Conservation (phyloP, 1,140 invertebrate genomes). For the Schlechtendalia chinensis region DNA sequence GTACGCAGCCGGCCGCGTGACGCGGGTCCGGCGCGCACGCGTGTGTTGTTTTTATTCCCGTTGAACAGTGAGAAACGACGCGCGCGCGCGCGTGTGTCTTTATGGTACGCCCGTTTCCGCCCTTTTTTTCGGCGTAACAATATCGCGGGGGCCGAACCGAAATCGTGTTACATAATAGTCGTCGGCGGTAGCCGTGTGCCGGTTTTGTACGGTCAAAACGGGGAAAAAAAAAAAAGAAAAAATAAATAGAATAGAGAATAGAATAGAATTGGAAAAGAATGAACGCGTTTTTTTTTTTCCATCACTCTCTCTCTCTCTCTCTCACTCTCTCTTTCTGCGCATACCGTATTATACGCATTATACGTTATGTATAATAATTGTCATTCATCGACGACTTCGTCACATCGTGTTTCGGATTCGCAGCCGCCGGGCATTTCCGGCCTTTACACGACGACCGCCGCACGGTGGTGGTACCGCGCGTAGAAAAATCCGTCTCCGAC, state of each 20-base stretch:
- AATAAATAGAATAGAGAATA: slow-evolving; percentile 12
- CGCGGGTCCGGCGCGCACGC: too few relatives aligned
- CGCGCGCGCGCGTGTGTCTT: slow-evolving; percentile 1
- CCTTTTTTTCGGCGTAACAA: slow-evolving; percentile 46
- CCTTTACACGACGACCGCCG: slow-evolving; percentile 24
- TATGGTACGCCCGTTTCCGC: slow-evolving; percentile 45
- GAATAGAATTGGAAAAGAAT: neutral
- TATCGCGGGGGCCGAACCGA: slow-evolving; percentile 48
- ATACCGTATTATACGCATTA: too few relatives aligned
- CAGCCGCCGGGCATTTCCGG: slow-evolving; percentile 46
- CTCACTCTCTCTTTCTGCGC: neutral
- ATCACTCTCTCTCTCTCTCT: too few relatives aligned
- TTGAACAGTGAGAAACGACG: neutral
- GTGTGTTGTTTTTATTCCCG: neutral
- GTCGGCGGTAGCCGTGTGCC: slow-evolving; percentile 6
- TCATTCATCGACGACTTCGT: slow-evolving; percentile 44
- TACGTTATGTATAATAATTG: slow-evolving; percentile 3
- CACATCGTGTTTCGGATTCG: slow-evolving; percentile 45
- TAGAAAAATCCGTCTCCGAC: slow-evolving; percentile 22
- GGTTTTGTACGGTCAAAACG: slow-evolving; percentile 37
- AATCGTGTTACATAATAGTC: slow-evolving; percentile 49
- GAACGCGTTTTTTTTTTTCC: slow-evolving; percentile 30
- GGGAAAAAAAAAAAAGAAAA: neutral
- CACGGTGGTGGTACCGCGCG: too few relatives aligned
- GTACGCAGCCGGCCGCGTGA: too few relatives aligned